Percentiles rank a stretch among this genome's conserved stretches.
Conservation (phyloP, 2,888 invertebrate genomes). For the Sipha maydis region DNA sequence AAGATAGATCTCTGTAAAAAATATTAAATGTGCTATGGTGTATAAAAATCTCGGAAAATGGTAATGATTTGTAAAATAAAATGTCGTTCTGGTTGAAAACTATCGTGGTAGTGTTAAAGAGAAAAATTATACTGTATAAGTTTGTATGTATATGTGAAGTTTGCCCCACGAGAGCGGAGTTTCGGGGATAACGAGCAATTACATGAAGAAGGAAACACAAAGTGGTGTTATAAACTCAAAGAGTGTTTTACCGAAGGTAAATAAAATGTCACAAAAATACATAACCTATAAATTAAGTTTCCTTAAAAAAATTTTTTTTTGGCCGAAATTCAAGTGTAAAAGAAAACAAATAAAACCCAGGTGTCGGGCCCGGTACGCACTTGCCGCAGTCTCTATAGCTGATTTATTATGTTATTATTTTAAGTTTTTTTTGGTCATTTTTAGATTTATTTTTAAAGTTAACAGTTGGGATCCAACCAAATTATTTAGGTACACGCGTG, state of each 20-base stretch:
- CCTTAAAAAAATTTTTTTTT: conserved; percentile 11
- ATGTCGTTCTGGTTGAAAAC: neutral
- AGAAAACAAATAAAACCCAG: conserved; percentile 32
- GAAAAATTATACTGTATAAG: neutral
- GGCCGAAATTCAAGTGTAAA: conserved; percentile 28
- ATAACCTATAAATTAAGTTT: conserved; percentile 29
- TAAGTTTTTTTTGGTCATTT: neutral
- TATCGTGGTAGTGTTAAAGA: neutral
- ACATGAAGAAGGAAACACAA: conserved; percentile 19
- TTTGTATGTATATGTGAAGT: neutral
- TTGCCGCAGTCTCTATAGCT: neutral
- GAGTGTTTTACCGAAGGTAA: neutral
- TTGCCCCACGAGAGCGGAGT: neutral
- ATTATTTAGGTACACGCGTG: neutral
- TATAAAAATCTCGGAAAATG: neutral
- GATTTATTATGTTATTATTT: neutral
- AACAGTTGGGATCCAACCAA: neutral
- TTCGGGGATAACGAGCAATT: conserved; percentile 40
- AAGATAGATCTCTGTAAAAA: neutral
- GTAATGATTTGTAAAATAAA: neutral
- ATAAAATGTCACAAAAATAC: conserved; percentile 43
- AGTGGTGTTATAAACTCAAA: conserved; percentile 20
- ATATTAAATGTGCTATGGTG: neutral
- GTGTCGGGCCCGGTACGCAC: neutral
- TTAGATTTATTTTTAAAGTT: neutral